These are phyloP conservation scores for Drosophila takahashii DNA, from an alignment of 1,140 invertebrate species.

Conservation along the genomic window DNA sequence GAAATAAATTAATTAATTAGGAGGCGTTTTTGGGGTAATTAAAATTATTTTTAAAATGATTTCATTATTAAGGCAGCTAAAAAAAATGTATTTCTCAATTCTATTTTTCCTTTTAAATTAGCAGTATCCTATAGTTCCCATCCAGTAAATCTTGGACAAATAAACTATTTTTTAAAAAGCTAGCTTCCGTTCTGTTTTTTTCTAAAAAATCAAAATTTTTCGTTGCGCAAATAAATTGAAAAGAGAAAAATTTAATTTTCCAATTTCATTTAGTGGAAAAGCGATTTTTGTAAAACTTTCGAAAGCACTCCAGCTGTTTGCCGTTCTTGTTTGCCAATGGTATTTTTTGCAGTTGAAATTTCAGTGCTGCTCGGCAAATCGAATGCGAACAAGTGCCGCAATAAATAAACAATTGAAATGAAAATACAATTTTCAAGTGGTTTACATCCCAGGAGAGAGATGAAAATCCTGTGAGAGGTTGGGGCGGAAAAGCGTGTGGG, in stretches of 20 bases:
- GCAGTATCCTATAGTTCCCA: no score
- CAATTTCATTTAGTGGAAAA: constrained; percentile 14
- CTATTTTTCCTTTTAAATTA: no score
- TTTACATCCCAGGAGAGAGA: constrained; percentile 62
- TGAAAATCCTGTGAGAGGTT: constrained; percentile 44
- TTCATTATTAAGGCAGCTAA: no score
- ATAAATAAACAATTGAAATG: constrained; percentile 84
- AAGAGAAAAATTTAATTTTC: constrained; percentile 19
- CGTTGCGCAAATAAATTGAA: not conserved
- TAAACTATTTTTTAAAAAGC: no score
- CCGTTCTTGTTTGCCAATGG: constrained; percentile 18
- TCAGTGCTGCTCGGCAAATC: constrained; percentile 61
- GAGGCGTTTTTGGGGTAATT: constrained; percentile 1
- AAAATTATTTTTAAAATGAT: not conserved
- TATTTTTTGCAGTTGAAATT: constrained; percentile 37
- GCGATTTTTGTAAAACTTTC: constrained; percentile 27
- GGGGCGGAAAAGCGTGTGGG: constrained; percentile 8
- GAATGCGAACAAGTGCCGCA: constrained; percentile 82
- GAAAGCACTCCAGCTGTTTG: constrained; percentile 20
- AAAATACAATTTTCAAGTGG: constrained; percentile 84
- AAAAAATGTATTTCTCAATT: no score
- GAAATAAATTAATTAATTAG: constrained; percentile 6
- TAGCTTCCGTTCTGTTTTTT: not conserved
- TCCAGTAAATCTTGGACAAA: no score
- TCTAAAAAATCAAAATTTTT: not conserved